Conservation (phyloP, 1,140 invertebrate species). For the Apis dorsata region DNA sequence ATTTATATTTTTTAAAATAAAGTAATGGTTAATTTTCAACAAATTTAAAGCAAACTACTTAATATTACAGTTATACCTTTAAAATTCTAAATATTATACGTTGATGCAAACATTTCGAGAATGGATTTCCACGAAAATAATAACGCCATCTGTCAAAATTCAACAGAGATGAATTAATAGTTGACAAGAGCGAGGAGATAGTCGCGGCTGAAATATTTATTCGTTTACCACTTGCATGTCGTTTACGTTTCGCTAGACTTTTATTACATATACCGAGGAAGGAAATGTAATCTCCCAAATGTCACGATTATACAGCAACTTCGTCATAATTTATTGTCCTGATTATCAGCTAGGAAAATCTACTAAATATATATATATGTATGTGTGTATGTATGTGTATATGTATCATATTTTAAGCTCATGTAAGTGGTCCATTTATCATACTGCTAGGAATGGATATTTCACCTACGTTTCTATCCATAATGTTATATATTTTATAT, state of each 20-base stretch:
- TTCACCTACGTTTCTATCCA: too few relatives aligned
- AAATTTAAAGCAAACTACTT: too few relatives aligned
- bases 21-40: too few relatives aligned
- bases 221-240: neutral
- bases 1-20: too few relatives aligned
- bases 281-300: constrained; percentile 39
- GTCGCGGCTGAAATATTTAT: neutral
- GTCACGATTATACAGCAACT: constrained; percentile 51
- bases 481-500: too few relatives aligned
- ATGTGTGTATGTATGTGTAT: neutral
- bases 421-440: constrained; percentile 50
- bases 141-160: neutral
- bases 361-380: too few relatives aligned
- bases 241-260: neutral
- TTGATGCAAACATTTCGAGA: neutral
- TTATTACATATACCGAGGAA: neutral
- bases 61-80: too few relatives aligned
- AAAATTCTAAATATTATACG: neutral
- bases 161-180: neutral
- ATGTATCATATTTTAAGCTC: constrained; percentile 53
- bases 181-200: neutral
- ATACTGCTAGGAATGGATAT: neutral
- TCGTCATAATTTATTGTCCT: constrained; percentile 58
- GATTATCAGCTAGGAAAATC: constrained; percentile 58
- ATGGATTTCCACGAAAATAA: neutral